Evolutionary conservation across 2,113 vertebrate species (phyloP).

Genomic region (Phalacrocorax aristotelis): DNA sequence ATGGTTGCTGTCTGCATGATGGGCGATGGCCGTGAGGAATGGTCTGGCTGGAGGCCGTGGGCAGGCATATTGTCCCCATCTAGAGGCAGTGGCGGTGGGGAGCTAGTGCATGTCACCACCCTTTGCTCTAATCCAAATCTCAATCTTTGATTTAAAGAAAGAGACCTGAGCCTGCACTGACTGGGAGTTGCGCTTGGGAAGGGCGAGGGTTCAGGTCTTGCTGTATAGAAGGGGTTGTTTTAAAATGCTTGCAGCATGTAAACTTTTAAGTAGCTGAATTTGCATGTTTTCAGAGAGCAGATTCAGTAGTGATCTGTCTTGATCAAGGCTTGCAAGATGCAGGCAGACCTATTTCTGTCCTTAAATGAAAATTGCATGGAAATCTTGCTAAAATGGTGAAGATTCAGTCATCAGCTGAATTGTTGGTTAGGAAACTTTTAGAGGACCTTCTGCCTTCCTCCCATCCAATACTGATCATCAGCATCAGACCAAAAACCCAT

Average conservation of each 20-base stretch:
- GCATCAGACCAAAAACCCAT: neutral
- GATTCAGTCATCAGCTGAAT: rapidly evolving
- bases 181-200: neutral
- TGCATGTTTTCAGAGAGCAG: neutral
- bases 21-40: neutral
- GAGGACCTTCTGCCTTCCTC: neutral
- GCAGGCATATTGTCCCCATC: rapidly evolving
- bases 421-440: neutral
- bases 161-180: neutral
- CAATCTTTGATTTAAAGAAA: neutral
- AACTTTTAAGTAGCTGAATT: neutral
- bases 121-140: neutral
- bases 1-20: rapidly evolving
- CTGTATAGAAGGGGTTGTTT: neutral
- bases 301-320: neutral
- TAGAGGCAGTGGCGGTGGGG: neutral
- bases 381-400: neutral
- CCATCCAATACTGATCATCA: neutral
- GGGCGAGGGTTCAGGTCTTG: neutral
- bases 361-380: neutral
- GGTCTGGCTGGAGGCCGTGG: rapidly evolving
- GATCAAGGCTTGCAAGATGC: neutral
- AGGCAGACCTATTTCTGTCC: neutral
- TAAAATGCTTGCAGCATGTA: neutral
- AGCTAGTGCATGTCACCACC: neutral